Evolutionary conservation across 1,140 invertebrate genomes (phyloP).

Genomic region (Drosophila miranda): DNA sequence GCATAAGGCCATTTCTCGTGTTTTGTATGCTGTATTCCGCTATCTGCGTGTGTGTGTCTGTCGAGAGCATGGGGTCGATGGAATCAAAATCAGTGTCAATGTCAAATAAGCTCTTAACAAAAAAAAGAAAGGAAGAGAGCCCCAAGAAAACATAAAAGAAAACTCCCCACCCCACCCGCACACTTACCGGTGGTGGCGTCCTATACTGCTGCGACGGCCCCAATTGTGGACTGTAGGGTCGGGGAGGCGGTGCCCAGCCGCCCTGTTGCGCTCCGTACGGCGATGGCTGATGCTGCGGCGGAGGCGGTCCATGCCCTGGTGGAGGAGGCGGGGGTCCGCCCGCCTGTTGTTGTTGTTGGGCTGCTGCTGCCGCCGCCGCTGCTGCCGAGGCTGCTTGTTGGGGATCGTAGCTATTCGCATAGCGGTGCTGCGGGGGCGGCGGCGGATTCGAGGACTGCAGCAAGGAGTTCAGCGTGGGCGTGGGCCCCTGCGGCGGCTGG

Average conservation of each 20-base stretch:
- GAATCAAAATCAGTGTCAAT: constrained; percentile 63
- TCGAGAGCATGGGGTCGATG: constrained; percentile 38
- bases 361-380: constrained; percentile 69
- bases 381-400: constrained; percentile 81
- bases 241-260: constrained; percentile 78
- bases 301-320: constrained; percentile 82
- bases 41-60: constrained; percentile 11
- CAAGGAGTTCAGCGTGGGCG: constrained; percentile 94
- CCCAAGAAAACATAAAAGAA: constrained; percentile 4
- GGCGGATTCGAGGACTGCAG: constrained; percentile 90
- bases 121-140: constrained; percentile 15
- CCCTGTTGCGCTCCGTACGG: constrained; percentile 74
- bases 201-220: constrained; percentile 79
- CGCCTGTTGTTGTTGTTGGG: constrained; percentile 67
- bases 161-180: neutral
- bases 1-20: constrained; percentile 36
- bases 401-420: constrained; percentile 80
- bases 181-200: constrained; percentile 77
- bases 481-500: constrained; percentile 89
- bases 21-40: constrained; percentile 13
- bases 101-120: constrained; percentile 42
- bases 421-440: constrained; percentile 83
- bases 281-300: constrained; percentile 76
- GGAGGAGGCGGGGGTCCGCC: constrained; percentile 73
- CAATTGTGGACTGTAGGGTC: constrained; percentile 79